These are phyloP conservation scores for Pristionchus arcanus DNA, from an alignment of 2,888 invertebrate genomes.

Conservation along the genomic window DNA sequence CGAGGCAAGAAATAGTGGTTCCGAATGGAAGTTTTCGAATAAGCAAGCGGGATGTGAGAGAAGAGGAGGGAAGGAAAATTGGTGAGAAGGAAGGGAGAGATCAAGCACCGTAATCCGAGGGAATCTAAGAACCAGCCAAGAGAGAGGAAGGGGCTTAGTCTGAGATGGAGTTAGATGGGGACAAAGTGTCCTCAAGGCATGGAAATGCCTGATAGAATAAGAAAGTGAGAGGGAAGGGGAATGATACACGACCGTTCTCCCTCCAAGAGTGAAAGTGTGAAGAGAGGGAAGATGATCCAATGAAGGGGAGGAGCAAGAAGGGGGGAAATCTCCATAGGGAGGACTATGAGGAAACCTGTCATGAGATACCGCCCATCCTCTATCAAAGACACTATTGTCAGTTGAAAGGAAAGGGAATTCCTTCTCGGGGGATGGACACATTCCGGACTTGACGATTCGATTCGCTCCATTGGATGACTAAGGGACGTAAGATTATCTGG, in stretches of 20 bases:
- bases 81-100: neutral
- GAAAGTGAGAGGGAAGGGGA: neutral
- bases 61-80: neutral
- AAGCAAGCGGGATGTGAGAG: neutral
- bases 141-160: neutral
- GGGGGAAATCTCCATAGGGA: neutral
- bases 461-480: constrained; percentile 1
- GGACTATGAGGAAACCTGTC: neutral
- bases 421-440: neutral
- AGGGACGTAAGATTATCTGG: constrained; percentile 5
- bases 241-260: constrained; percentile 18
- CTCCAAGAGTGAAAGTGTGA: neutral
- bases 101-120: constrained; percentile 39
- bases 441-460: constrained; percentile 35
- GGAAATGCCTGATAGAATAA: neutral
- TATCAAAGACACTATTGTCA: constrained; percentile 26
- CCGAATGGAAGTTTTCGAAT: neutral
- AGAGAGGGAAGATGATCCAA: constrained; percentile 1
- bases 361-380: neutral
- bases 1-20: neutral
- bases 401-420: neutral
- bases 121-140: constrained; percentile 34
- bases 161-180: neutral
- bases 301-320: neutral
- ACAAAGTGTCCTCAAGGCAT: neutral